Conservation (phyloP, 2,797 vertebrate genomes). For the Eremophila alpestris region DNA sequence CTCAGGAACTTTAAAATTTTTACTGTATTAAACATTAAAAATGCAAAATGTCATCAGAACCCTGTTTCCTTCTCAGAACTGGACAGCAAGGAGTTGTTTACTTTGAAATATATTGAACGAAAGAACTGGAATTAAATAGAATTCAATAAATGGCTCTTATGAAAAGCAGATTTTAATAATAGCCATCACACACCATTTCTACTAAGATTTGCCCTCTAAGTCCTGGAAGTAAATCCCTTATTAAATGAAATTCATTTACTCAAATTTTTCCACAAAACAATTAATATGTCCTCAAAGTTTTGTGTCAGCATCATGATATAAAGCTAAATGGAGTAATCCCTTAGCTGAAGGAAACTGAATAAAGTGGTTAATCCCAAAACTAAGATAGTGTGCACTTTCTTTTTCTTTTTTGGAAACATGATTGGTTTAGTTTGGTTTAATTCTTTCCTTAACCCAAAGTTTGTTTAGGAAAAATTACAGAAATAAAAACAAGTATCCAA, state of each 20-base stretch:
- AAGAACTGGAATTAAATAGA: neutral
- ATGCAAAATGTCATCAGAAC: neutral
- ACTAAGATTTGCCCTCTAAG: neutral
- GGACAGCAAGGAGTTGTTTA: neutral
- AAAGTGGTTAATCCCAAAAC: conserved; percentile 21
- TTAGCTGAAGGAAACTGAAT: neutral
- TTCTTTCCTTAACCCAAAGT: neutral
- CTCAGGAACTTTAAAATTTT: neutral
- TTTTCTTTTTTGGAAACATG: neutral
- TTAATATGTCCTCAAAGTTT: conserved; percentile 25
- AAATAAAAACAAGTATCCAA: neutral
- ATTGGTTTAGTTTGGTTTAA: neutral
- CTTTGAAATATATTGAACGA: neutral
- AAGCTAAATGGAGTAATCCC: neutral
- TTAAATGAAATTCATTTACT: conserved; percentile 28
- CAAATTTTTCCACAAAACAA: conserved; percentile 19
- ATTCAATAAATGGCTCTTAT: neutral
- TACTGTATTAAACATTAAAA: neutral
- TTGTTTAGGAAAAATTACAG: neutral
- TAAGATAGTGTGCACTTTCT: neutral
- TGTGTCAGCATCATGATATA: neutral
- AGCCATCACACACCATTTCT: neutral
- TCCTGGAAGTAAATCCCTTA: conserved; percentile 4
- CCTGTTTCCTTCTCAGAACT: neutral
- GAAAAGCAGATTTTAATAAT: neutral